These are phyloP conservation scores for Orchestes rusci DNA, from an alignment of 2,888 invertebrate species.

Conservation along the genomic window DNA sequence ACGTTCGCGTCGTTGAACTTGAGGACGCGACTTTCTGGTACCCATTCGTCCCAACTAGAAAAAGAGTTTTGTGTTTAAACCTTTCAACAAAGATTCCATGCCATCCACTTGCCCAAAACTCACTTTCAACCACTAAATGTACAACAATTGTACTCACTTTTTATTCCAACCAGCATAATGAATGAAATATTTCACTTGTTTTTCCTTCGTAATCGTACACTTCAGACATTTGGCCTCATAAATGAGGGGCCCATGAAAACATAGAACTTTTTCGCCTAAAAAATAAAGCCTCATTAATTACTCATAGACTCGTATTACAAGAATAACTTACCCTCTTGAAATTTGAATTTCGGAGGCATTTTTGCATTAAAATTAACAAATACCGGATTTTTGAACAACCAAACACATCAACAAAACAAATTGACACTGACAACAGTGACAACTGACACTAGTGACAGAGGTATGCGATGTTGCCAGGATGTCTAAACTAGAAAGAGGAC, in stretches of 20 bases:
- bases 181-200: conserved; percentile 83
- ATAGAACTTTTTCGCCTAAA: conserved; percentile 82
- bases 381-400: too few species aligned
- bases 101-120: too few species aligned
- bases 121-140: too few species aligned
- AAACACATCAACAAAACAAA: too few species aligned
- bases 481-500: too few species aligned
- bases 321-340: conserved; percentile 31
- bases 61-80: background rate
- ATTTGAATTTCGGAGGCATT: conserved; percentile 39
- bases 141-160: too few species aligned
- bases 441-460: too few species aligned
- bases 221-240: conserved; percentile 96
- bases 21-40: conserved; percentile 81
- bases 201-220: conserved; percentile 73
- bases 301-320: background rate
- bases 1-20: conserved; percentile 87
- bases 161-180: conserved; percentile 99
- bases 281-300: conserved; percentile 26
- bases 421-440: too few species aligned
- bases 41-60: conserved; percentile 85
- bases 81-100: too few species aligned
- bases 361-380: too few species aligned
- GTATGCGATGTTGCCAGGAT: too few species aligned
- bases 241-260: conserved; percentile 92